phyloP scores from a whole-genome alignment of 2,888 invertebrate species.

The Calephelis perditalis region DNA sequence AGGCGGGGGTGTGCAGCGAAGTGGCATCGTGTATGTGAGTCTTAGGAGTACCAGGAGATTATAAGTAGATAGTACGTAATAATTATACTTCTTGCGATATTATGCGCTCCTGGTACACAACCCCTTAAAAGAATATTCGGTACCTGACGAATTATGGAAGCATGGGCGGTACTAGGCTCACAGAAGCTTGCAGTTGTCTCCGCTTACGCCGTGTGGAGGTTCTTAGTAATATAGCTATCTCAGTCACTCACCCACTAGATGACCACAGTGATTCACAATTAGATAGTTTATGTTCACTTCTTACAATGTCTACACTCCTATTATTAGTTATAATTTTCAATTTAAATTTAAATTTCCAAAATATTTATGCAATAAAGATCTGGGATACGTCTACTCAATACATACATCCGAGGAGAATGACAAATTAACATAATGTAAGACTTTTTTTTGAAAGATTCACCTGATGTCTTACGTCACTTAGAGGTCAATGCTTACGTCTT shows the following conservation, averaged over 20 bases:
- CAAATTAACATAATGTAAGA: too few species aligned
- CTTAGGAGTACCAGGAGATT: slow-evolving; percentile 6
- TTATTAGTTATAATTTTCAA: neutral
- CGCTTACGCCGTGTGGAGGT: too few species aligned
- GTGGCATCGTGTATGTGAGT: neutral
- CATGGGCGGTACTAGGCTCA: neutral
- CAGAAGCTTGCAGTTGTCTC: neutral
- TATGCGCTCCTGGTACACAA: neutral
- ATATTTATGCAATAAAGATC: too few species aligned
- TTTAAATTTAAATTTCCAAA: too few species aligned
- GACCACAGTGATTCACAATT: neutral
- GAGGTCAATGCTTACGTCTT: too few species aligned
- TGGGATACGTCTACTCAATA: too few species aligned
- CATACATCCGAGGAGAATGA: too few species aligned
- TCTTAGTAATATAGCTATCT: too few species aligned
- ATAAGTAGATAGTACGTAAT: slow-evolving; percentile 1
- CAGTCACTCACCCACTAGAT: neutral
- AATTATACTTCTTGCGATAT: slow-evolving; percentile 1
- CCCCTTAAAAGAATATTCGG: neutral
- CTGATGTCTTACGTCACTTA: too few species aligned
- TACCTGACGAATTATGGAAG: neutral
- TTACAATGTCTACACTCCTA: neutral
- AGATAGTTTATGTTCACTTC: neutral
- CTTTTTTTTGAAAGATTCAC: too few species aligned
- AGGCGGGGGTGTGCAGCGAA: slow-evolving; percentile 1